A percentile compares a stretch with the other conserved stretches of the same genome.
Evolutionary conservation across 1,140 invertebrate genomes (phyloP).

Genomic region (Mya arenaria): DNA sequence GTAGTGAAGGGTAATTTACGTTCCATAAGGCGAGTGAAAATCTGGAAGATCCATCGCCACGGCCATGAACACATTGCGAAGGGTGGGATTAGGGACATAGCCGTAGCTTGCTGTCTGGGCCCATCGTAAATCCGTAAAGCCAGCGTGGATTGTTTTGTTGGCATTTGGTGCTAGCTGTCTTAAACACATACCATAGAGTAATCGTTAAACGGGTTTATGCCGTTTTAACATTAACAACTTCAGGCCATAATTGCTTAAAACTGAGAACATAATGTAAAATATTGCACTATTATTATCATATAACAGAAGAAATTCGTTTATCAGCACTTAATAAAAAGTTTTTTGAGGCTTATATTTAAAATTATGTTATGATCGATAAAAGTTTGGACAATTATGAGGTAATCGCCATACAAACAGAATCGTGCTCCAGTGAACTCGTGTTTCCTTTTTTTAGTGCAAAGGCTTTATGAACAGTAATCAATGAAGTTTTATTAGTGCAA

Average conservation of each 20-base stretch:
- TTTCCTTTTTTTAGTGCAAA: too few relatives aligned
- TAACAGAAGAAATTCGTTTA: neutral
- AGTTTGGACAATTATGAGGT: too few relatives aligned
- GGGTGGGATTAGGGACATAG: constrained; percentile 71
- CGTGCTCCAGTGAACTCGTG: too few relatives aligned
- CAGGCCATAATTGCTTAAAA: neutral
- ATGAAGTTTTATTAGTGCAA: too few relatives aligned
- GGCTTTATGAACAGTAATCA: too few relatives aligned
- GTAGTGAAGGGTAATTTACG: constrained; percentile 53
- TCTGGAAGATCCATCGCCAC: constrained; percentile 76
- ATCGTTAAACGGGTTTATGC: neutral
- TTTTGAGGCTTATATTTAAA: too few relatives aligned
- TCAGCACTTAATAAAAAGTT: neutral
- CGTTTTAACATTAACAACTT: neutral
- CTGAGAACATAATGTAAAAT: neutral
- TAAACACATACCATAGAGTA: neutral
- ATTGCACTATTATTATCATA: neutral
- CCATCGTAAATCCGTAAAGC: constrained; percentile 71
- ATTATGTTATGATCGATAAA: too few relatives aligned
- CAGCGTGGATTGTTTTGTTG: neutral
- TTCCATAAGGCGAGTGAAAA: constrained; percentile 65
- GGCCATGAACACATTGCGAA: constrained; percentile 76
- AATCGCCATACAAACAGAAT: too few relatives aligned
- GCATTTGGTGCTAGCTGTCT: constrained; percentile 25
- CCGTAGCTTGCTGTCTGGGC: constrained; percentile 74